These are phyloP conservation scores for Phorcus lineatus DNA, from an alignment of 2,888 invertebrate genomes.

Conservation along the genomic window DNA sequence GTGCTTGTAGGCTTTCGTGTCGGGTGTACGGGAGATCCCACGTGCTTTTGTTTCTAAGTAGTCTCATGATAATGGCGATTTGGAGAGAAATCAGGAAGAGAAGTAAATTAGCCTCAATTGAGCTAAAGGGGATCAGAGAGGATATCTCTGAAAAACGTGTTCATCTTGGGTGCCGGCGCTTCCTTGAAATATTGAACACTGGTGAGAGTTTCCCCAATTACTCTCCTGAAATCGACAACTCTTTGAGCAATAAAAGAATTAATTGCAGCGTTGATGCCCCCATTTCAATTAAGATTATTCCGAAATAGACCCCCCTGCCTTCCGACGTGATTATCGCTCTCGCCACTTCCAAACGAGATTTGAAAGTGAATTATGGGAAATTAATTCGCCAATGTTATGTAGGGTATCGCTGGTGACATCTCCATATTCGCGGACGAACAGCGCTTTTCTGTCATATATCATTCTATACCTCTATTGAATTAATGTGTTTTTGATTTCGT, in stretches of 20 bases:
- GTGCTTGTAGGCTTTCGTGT: neutral
- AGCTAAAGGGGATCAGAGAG: neutral
- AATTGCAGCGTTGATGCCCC: slow-evolving; percentile 19
- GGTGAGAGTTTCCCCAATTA: slow-evolving; percentile 31
- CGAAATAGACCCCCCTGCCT: slow-evolving; percentile 12
- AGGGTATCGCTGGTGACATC: neutral
- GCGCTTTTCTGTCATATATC: slow-evolving; percentile 9
- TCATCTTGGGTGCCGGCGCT: neutral
- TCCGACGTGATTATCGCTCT: slow-evolving; percentile 1
- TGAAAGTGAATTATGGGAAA: slow-evolving; percentile 25
- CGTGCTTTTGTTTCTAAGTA: slow-evolving; percentile 24
- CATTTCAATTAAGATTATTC: slow-evolving; percentile 28
- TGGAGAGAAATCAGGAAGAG: slow-evolving; percentile 20
- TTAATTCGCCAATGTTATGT: slow-evolving; percentile 4
- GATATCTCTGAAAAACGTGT: neutral
- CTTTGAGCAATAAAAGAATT: slow-evolving; percentile 26
- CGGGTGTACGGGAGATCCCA: neutral
- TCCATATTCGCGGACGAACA: neutral
- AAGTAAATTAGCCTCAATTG: slow-evolving; percentile 22
- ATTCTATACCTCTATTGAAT: neutral
- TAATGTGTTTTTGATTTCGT: slow-evolving; percentile 24
- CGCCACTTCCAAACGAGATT: slow-evolving; percentile 5
- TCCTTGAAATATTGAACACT: slow-evolving; percentile 31
- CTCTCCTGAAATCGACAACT: slow-evolving; percentile 22
- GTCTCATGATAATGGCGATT: neutral